A percentile compares a stretch with the other conserved stretches of the same genome.
Conservation (phyloP, 2,888 invertebrate species). For the Agrotis puta region DNA sequence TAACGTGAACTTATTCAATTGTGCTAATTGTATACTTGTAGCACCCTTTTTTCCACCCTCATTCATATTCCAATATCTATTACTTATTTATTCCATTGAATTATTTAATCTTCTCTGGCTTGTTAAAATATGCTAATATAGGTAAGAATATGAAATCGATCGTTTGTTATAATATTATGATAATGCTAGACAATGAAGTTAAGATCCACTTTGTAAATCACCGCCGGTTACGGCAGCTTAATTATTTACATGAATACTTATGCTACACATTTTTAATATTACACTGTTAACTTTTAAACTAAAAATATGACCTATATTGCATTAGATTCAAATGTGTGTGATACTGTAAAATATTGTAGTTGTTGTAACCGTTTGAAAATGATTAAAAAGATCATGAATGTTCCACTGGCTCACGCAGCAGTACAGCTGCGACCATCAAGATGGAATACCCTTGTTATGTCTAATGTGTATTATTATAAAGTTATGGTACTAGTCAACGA, state of each 20-base stretch:
- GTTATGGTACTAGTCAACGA: slow-evolving; percentile 87
- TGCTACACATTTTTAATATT: slow-evolving; percentile 67
- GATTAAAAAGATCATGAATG: slow-evolving; percentile 51
- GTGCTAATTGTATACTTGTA: slow-evolving; percentile 24
- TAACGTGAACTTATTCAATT: slow-evolving; percentile 2
- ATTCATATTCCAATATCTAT: slow-evolving; percentile 26
- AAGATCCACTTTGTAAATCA: slow-evolving; percentile 58
- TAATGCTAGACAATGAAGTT: slow-evolving; percentile 48
- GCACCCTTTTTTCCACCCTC: slow-evolving; percentile 6
- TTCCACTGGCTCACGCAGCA: slow-evolving; percentile 57
- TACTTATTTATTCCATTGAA: slow-evolving; percentile 30
- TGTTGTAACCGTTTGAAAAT: slow-evolving; percentile 63
- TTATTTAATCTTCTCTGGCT: slow-evolving; percentile 53
- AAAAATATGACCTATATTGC: slow-evolving; percentile 56
- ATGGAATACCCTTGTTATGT: slow-evolving; percentile 60
- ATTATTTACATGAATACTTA: slow-evolving; percentile 56
- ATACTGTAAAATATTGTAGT: slow-evolving; percentile 68
- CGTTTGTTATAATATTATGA: slow-evolving; percentile 47
- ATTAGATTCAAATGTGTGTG: slow-evolving; percentile 69
- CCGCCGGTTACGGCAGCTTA: slow-evolving; percentile 53
- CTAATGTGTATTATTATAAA: slow-evolving; percentile 76
- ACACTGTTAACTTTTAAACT: slow-evolving; percentile 69
- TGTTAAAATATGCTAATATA: slow-evolving; percentile 52
- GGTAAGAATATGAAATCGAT: slow-evolving; percentile 46
- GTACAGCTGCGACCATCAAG: slow-evolving; percentile 54